Evolutionary conservation across 2,888 invertebrate genomes (phyloP).

Genomic region (Rhogogaster chlorosoma): DNA sequence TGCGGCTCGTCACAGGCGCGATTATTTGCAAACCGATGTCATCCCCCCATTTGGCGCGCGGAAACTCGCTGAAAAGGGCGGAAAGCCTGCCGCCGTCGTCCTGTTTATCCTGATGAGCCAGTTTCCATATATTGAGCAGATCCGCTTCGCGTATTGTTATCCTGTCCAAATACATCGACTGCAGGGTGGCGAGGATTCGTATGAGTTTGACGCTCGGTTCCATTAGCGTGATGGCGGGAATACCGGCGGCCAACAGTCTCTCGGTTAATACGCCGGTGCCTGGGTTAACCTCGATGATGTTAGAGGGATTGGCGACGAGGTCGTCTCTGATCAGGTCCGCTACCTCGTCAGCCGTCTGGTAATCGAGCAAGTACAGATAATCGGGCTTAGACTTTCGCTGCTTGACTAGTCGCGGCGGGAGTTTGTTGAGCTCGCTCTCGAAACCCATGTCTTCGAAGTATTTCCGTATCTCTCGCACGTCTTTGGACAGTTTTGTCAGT

Average conservation of each 20-base stretch:
- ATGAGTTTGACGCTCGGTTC: slow-evolving; percentile 81
- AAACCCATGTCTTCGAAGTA: neutral
- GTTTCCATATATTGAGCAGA: slow-evolving; percentile 81
- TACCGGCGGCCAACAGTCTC: slow-evolving; percentile 79
- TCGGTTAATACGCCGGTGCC: slow-evolving; percentile 84
- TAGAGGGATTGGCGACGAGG: slow-evolving; percentile 69
- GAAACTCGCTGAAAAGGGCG: slow-evolving; percentile 80
- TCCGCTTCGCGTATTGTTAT: slow-evolving; percentile 80
- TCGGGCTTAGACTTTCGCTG: slow-evolving; percentile 72
- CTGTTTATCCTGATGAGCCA: slow-evolving; percentile 81
- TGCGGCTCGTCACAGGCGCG: slow-evolving; percentile 80
- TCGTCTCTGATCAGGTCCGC: slow-evolving; percentile 73
- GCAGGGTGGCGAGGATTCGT: slow-evolving; percentile 76
- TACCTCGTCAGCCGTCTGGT: slow-evolving; percentile 76
- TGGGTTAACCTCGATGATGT: slow-evolving; percentile 85
- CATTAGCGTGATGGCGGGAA: slow-evolving; percentile 81
- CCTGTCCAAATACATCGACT: slow-evolving; percentile 76
- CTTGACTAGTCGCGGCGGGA: neutral
- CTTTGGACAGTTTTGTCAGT: neutral
- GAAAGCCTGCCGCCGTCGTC: slow-evolving; percentile 80
- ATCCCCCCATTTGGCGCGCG: slow-evolving; percentile 77
- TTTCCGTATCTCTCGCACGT: neutral
- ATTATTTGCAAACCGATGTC: slow-evolving; percentile 81
- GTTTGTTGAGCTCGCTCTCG: neutral
- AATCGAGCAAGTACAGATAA: slow-evolving; percentile 78